Base-by-base conservation (phyloP, 2,113 vertebrate genomes). In the Fregetta grallaria region DNA sequence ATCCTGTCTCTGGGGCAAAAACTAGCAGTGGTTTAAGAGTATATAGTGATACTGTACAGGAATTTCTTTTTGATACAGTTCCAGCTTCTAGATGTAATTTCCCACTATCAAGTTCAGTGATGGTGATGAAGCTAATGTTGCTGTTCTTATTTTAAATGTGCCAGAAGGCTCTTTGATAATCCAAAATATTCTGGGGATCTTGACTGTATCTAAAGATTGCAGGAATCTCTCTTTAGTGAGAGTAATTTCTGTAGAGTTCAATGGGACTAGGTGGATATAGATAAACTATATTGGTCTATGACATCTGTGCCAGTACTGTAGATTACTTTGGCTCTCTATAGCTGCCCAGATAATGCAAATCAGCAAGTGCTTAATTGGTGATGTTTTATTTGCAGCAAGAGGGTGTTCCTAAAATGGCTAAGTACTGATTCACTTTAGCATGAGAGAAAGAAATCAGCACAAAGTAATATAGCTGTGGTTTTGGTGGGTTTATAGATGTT, bases 1-100 rank as follows among this genome's bases (percentile, higher is more conserved):
- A 93, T 92, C 73, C 86, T 94, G 76, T 96, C 91, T 95, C 76
- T 95, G 83, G 76, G 86, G 88, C 90, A 94, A 87, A 96, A 95
- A 13, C 44, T 77, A 94, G 49, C 40, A 61, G 53, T 75, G 73
- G 56, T 81, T 96, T 88, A 78, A 94, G 52, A 94, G 80, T 30
- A 56, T 18, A 63, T 1, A 8, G 19, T 59, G 72, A 83, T 83
- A 30, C 40, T 90, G 20, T 73, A 72, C 40, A 62, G 73, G 68
- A 94, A 86, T 92, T 86, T 84, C 14, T 85, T 94, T 92, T 92
- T 89, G 34, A 81, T 78, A 67, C 29, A 61, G 42, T 84, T 92
- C 38, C 52, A 90, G 9, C 36, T 89, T 52, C 88, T 55, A 71
- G 40, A 93, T 84, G 65, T 71, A 81, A 94, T 94, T 95, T 94